Evolutionary conservation across 2,888 invertebrate genomes (phyloP).

Genomic region (Helleia helle): DNA sequence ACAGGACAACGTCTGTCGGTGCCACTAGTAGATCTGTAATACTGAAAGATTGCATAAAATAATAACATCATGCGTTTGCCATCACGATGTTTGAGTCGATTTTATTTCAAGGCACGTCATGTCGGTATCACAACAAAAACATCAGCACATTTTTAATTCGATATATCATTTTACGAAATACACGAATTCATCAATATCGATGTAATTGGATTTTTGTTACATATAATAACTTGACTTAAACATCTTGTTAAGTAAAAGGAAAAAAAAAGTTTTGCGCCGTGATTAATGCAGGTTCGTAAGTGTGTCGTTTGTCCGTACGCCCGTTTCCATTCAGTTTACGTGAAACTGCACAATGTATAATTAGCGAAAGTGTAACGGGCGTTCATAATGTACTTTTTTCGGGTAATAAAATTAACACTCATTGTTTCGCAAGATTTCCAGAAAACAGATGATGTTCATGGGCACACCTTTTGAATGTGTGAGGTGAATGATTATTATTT

Average conservation of each 20-base stretch:
- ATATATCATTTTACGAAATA: not conserved
- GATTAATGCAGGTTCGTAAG: constrained; percentile 23
- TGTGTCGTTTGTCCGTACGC: constrained; percentile 18
- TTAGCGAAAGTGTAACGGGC: constrained; percentile 12
- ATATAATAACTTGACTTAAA: constrained; percentile 8
- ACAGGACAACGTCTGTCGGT: too few species aligned
- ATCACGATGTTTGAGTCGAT: too few species aligned
- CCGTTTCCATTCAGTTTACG: constrained; percentile 19
- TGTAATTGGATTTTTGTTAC: constrained; percentile 8
- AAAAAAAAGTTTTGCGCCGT: constrained; percentile 8
- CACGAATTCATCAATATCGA: not conserved
- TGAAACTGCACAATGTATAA: constrained; percentile 22
- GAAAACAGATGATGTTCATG: too few species aligned
- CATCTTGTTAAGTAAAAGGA: constrained; percentile 7
- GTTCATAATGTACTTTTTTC: constrained; percentile 8
- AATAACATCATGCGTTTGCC: too few species aligned
- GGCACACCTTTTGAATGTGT: too few species aligned
- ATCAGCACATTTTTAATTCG: too few species aligned
- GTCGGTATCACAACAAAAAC: too few species aligned
- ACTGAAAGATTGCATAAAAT: too few species aligned
- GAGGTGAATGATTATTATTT: too few species aligned
- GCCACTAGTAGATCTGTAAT: too few species aligned
- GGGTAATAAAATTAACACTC: constrained; percentile 4
- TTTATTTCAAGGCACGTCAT: too few species aligned
- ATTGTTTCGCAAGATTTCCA: too few species aligned